A percentile compares a stretch with the other conserved stretches of the same genome.
Evolutionary conservation across 92 coral and sea anemone species (phyloP).

Genomic region (Phymanthus crucifer): DNA sequence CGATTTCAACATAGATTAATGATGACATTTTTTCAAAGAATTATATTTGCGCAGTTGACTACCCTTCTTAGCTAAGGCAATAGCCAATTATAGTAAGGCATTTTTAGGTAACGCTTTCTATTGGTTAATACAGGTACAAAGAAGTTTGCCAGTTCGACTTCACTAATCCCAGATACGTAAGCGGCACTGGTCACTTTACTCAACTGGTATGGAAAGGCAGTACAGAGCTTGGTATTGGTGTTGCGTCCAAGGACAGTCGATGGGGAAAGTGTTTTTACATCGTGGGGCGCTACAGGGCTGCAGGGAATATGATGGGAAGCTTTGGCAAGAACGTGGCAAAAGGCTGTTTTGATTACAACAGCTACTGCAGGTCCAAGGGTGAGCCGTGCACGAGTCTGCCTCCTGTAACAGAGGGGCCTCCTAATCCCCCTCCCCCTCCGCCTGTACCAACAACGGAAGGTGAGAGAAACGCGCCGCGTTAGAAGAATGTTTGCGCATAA

Average conservation of each 20-base stretch:
- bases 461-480: not conserved
- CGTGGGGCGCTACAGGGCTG: constrained; percentile 74
- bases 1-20: no score
- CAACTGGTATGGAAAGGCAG: constrained; percentile 88
- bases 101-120: no score
- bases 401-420: constrained; percentile 19
- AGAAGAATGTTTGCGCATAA: not conserved
- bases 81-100: no score
- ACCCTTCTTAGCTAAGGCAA: no score
- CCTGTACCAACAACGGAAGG: constrained; percentile 26
- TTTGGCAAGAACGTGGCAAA: constrained; percentile 56
- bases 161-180: constrained; percentile 27
- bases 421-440: constrained; percentile 13
- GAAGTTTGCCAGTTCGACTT: constrained; percentile 49
- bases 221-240: constrained; percentile 73
- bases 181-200: constrained; percentile 74
- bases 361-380: constrained; percentile 27
- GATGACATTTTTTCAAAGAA: no score
- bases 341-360: constrained; percentile 51
- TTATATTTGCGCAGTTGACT: no score
- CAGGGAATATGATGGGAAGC: constrained; percentile 68
- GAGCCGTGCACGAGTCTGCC: constrained; percentile 34
- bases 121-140: constrained; percentile 36
- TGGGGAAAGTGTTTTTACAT: constrained; percentile 62
- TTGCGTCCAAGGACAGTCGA: constrained; percentile 44